Evolutionary conservation across 2,113 vertebrate genomes (phyloP).

Genomic region (Forbesichthys agassizii): DNA sequence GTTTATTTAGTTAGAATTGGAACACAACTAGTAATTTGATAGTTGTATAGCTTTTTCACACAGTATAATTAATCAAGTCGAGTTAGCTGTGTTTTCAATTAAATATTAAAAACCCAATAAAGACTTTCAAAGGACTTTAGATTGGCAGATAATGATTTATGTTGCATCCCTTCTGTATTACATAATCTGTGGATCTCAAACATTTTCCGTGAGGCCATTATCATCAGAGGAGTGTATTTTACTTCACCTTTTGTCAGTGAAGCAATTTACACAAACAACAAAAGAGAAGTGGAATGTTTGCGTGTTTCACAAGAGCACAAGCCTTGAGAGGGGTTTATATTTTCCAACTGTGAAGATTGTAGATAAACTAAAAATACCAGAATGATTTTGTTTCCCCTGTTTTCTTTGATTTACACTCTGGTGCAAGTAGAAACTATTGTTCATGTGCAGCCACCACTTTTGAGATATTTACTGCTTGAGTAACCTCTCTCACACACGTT

Average conservation of each 20-base stretch:
- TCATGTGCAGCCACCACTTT: slow-evolving; percentile 1
- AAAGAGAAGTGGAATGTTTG: slow-evolving; percentile 49
- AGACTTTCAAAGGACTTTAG: slow-evolving; percentile 41
- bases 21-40: too few species aligned
- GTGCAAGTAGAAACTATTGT: background rate
- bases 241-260: slow-evolving; percentile 26
- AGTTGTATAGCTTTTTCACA: too few species aligned
- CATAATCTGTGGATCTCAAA: slow-evolving; percentile 39
- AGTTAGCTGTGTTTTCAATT: slow-evolving; percentile 25
- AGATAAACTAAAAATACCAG: slow-evolving; percentile 31
- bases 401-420: background rate
- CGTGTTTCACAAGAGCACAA: slow-evolving; percentile 32
- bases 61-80: background rate
- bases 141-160: slow-evolving; percentile 44
- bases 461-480: slow-evolving; percentile 18
- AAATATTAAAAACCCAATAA: slow-evolving; percentile 25
- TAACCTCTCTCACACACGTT: slow-evolving; percentile 3
- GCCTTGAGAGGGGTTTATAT: slow-evolving; percentile 9
- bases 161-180: slow-evolving; percentile 43
- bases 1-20: background rate
- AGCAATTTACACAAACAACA: slow-evolving; percentile 33
- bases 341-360: slow-evolving; percentile 27
- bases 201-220: slow-evolving; percentile 33
- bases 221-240: slow-evolving; percentile 10
- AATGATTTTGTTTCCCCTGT: slow-evolving; percentile 16